phyloP scores from a whole-genome alignment of 2,113 vertebrate species.

The Diphyllodes magnificus region DNA sequence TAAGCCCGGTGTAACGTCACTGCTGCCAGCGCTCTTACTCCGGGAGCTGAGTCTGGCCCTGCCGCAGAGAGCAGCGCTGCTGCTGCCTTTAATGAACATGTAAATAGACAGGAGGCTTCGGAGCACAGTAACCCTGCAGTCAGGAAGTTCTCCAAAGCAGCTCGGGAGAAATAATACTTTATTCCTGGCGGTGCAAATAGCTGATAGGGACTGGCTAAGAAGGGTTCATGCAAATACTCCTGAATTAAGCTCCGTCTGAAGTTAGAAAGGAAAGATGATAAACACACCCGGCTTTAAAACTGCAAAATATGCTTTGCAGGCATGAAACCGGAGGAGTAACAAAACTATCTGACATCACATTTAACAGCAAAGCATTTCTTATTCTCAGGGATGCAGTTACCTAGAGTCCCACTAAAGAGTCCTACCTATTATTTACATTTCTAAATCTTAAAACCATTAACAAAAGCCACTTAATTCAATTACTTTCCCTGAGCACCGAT shows the following conservation, averaged over 20 bases:
- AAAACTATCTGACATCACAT: slow-evolving; percentile 65
- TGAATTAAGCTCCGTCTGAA: slow-evolving; percentile 69
- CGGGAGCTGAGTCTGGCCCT: not conserved
- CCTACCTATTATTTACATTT: slow-evolving; percentile 82
- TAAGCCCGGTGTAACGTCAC: not conserved
- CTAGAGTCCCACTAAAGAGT: slow-evolving; percentile 68
- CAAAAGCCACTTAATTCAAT: slow-evolving; percentile 84
- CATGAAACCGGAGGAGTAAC: slow-evolving; percentile 62
- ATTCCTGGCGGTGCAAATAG: slow-evolving; percentile 54
- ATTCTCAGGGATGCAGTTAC: slow-evolving; percentile 50
- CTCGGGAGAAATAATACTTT: slow-evolving; percentile 60
- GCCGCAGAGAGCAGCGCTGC: not conserved
- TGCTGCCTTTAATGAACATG: slow-evolving; percentile 58
- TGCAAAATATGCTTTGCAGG: slow-evolving; percentile 71
- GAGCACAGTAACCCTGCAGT: slow-evolving; percentile 10
- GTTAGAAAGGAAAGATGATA: slow-evolving; percentile 70
- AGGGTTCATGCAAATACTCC: slow-evolving; percentile 70
- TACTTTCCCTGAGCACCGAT: slow-evolving; percentile 51
- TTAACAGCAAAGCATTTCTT: slow-evolving; percentile 58
- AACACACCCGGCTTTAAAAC: slow-evolving; percentile 65
- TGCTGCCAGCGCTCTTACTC: not conserved
- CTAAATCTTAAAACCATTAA: slow-evolving; percentile 80
- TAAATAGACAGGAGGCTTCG: slow-evolving; percentile 14
- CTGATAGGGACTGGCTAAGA: slow-evolving; percentile 64
- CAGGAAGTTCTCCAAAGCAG: slow-evolving; percentile 61